These are phyloP conservation scores for Onthophagus taurus DNA, from an alignment of 1,140 invertebrate genomes.

Conservation along the genomic window DNA sequence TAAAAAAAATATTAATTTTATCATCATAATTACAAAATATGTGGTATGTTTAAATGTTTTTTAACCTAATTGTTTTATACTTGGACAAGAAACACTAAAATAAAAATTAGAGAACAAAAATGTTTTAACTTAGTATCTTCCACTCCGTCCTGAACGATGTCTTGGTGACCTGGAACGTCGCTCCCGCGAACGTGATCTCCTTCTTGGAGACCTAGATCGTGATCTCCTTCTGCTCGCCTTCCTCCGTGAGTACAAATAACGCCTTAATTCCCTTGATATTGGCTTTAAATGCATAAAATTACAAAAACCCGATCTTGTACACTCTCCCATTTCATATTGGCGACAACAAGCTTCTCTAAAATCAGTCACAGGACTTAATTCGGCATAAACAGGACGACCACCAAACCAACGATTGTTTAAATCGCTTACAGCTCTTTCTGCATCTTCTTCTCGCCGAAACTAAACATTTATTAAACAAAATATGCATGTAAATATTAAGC, in stretches of 20 bases:
- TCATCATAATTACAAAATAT: too few species aligned
- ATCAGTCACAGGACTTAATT: slow-evolving; percentile 96
- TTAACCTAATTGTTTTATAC: too few species aligned
- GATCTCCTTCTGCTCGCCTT: slow-evolving; percentile 37
- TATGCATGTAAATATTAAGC: neutral
- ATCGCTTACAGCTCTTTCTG: slow-evolving; percentile 92
- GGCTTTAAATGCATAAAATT: slow-evolving; percentile 99
- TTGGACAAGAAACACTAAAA: too few species aligned
- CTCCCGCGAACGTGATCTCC: slow-evolving; percentile 38
- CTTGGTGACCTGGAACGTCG: slow-evolving; percentile 38
- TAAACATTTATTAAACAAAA: slow-evolving; percentile 31
- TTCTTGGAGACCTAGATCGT: slow-evolving; percentile 38
- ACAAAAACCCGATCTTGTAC: slow-evolving; percentile 95
- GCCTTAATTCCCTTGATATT: slow-evolving; percentile 84
- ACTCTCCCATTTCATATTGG: slow-evolving; percentile 99
- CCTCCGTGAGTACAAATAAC: slow-evolving; percentile 54
- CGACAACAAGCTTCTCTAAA: slow-evolving; percentile 98
- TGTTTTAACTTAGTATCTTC: slow-evolving; percentile 40
- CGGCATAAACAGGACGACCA: slow-evolving; percentile 94
- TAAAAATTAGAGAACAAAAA: too few species aligned
- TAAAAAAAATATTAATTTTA: too few species aligned
- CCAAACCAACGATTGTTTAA: slow-evolving; percentile 99
- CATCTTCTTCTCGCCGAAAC: slow-evolving; percentile 97
- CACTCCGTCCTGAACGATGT: slow-evolving; percentile 40
- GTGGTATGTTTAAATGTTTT: too few species aligned